These are phyloP conservation scores for Cataglyphis cursor DNA, from an alignment of 2,888 invertebrate genomes.

Conservation along the genomic window DNA sequence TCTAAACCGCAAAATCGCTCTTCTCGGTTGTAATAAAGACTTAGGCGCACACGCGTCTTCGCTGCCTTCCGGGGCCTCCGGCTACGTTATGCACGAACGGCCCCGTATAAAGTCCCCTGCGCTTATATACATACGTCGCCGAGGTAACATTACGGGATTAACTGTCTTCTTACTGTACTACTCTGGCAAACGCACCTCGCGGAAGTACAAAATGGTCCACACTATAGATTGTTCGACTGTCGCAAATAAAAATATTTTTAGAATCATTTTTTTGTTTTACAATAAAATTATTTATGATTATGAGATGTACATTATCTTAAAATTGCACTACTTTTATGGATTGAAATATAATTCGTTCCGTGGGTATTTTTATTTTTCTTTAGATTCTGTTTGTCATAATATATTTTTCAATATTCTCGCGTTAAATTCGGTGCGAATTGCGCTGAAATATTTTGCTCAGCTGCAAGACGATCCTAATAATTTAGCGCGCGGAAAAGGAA, in stretches of 20 bases:
- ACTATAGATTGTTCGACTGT: neutral
- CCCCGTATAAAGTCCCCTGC: constrained; percentile 14
- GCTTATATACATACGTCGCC: constrained; percentile 39
- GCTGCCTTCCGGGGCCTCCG: constrained; percentile 46
- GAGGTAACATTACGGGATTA: constrained; percentile 56
- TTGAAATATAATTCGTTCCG: neutral
- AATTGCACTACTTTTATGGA: neutral
- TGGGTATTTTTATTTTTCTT: neutral
- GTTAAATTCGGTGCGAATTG: constrained; percentile 18
- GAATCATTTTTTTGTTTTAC: neutral
- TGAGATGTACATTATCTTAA: neutral
- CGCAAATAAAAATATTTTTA: neutral
- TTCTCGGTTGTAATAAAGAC: constrained; percentile 56
- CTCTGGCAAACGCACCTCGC: constrained; percentile 10
- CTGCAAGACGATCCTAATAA: constrained; percentile 42
- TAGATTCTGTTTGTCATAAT: neutral
- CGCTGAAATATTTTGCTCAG: neutral
- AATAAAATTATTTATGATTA: neutral
- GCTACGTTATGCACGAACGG: constrained; percentile 52
- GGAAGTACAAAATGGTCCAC: constrained; percentile 3
- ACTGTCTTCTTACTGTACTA: constrained; percentile 35
- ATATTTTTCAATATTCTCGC: neutral
- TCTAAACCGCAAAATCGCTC: constrained; percentile 53
- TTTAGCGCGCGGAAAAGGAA: constrained; percentile 53
- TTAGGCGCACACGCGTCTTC: constrained; percentile 40